Evolutionary conservation across 1,140 invertebrate species (phyloP).

Genomic region (Drosophila funebris): DNA sequence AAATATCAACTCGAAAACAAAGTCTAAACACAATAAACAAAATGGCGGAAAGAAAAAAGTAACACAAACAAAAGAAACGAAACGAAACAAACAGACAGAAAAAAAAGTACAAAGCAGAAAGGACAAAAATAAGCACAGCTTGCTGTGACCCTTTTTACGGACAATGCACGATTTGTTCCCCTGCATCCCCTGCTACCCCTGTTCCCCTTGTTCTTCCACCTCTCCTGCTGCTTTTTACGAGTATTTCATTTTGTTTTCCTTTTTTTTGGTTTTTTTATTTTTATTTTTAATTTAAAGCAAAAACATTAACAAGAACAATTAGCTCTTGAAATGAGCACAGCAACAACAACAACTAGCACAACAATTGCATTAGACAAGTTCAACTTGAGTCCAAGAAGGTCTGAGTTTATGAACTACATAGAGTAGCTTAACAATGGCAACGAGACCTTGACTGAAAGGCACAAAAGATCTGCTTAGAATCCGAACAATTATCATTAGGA

Average conservation of each 20-base stretch:
- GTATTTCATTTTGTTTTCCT: not conserved
- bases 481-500: constrained; percentile 1
- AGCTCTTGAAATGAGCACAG: constrained; percentile 59
- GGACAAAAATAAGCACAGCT: constrained; percentile 64
- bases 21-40: constrained; percentile 79
- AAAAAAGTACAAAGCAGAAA: constrained; percentile 30
- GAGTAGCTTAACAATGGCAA: constrained; percentile 30
- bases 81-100: constrained; percentile 30
- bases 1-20: constrained; percentile 70
- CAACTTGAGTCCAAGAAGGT: constrained; percentile 11
- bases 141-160: constrained; percentile 76
- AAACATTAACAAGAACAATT: constrained; percentile 78
- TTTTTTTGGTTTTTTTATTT: constrained; percentile 24
- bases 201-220: no score
- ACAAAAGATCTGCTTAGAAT: constrained; percentile 5
- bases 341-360: constrained; percentile 12
- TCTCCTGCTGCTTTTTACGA: constrained; percentile 1
- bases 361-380: constrained; percentile 47
- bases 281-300: constrained; percentile 56
- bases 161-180: constrained; percentile 47
- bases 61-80: constrained; percentile 37
- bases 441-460: constrained; percentile 14
- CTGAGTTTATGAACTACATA: constrained; percentile 5
- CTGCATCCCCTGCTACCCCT: no score
- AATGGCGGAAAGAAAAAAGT: constrained; percentile 72